These are phyloP conservation scores for Nymphicus hollandicus DNA, from an alignment of 2,113 vertebrate species.

Conservation along the genomic window DNA sequence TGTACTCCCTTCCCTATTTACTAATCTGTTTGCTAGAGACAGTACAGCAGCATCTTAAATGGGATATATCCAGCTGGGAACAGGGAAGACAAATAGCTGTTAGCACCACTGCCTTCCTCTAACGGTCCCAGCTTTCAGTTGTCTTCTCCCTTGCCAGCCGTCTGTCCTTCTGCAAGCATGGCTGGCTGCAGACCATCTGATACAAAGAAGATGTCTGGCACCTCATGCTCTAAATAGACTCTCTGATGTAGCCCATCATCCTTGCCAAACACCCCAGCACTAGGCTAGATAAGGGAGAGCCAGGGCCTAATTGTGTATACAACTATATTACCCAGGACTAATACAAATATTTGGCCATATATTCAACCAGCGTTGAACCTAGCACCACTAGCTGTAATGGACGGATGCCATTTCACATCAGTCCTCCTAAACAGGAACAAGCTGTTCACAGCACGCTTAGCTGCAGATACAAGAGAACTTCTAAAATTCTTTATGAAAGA, in stretches of 20 bases:
- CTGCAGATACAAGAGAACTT: not conserved
- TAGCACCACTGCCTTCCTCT: not conserved
- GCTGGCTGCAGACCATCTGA: conserved; percentile 21
- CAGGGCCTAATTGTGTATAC: not conserved
- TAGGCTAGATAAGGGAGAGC: not conserved
- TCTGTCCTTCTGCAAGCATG: not conserved
- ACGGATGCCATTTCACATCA: not conserved
- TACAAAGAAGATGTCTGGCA: not conserved
- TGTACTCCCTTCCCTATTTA: not conserved
- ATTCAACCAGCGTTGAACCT: not conserved
- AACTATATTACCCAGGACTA: not conserved
- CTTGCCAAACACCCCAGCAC: not conserved
- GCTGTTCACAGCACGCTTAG: not conserved
- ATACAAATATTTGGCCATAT: not conserved
- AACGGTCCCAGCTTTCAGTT: conserved; percentile 3
- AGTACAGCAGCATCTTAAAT: not conserved
- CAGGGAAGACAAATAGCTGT: not conserved
- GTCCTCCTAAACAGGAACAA: not conserved
- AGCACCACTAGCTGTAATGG: not conserved
- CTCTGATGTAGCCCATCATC: not conserved
- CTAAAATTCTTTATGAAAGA: not conserved
- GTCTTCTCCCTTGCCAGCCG: conserved; percentile 2
- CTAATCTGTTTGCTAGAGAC: not conserved
- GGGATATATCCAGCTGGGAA: not conserved
- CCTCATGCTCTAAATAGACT: conserved; percentile 15